Base-by-base conservation (phyloP, 2,888 invertebrate genomes). In the Syrphus vitripennis region DNA sequence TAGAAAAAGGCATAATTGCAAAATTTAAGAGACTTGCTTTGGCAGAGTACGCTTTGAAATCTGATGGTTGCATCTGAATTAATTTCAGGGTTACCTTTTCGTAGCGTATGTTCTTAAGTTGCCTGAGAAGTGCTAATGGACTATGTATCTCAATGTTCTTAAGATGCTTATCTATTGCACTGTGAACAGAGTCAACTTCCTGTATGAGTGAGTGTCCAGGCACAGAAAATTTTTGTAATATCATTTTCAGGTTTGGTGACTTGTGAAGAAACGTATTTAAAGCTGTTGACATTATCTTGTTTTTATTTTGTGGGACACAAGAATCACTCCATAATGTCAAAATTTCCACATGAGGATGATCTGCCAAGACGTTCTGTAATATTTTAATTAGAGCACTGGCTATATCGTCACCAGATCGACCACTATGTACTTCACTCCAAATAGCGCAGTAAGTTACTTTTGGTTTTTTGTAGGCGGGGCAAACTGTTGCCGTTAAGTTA, bases 101-200 rank as follows among this genome's bases (percentile, higher is more conserved):
- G n/a, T n/a, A n/a, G n/a, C n/a, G n/a, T n/a, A n/a, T 45, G 19
- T 19, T 19, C 16, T 69, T 55, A 53, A 53, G 26, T 55, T 69
- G 69, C 40, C n/a, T n/a, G n/a, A n/a, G n/a, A n/a, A n/a, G n/a
- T n/a, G n/a, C n/a, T n/a, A n/a, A 61, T 59, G 31, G 72, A 34
- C 72, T 72, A 48, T 55, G 70, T 55, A 70, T 45, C 9, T 53
- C 26, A 29, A 53, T 53, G n/a, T 53, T 74, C 40, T 53, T 34
- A 53, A 53, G 40, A 26, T 71, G 42, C 21, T 55, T 63, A 12
- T 65, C 63, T 65, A 75, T 29, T 63, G 40, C 53, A 55, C 74
- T 75, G 42, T 75, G 74, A 55, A 75, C 55, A 48, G 61, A 72
- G 61, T 65, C 55, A 53, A 53, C 40, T 42, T 75, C 55, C 31